Evolutionary conservation across 1,140 invertebrate species (phyloP).

Genomic region (Calliphora vicina): DNA sequence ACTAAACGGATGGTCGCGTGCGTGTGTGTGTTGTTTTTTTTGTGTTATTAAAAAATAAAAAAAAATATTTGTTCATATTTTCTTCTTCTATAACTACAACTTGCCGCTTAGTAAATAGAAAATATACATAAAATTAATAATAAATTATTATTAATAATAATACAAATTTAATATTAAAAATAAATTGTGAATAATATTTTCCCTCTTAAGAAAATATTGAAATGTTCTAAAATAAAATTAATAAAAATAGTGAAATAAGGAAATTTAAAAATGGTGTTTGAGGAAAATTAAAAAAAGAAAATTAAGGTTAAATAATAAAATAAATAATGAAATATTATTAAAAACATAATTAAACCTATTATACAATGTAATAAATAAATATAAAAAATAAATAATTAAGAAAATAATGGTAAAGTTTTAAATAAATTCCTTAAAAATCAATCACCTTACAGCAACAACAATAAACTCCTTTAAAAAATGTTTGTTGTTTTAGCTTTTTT

Average conservation of each 20-base stretch:
- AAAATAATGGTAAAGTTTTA: not conserved
- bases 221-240: not conserved
- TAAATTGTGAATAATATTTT: not conserved
- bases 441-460: not conserved
- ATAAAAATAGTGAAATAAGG: not conserved
- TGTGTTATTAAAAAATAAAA: not conserved
- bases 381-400: not conserved
- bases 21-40: not conserved
- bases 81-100: not conserved
- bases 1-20: not conserved
- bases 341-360: not conserved
- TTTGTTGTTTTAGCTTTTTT: conserved; percentile 23
- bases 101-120: not conserved
- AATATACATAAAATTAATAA: not conserved
- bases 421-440: not conserved
- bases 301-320: not conserved
- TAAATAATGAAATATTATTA: not conserved
- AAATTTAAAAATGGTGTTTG: not conserved
- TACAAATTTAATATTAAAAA: too few relatives aligned
- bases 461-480: not conserved
- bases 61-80: not conserved
- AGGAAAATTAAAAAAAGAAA: not conserved
- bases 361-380: not conserved
- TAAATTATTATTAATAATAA: too few relatives aligned
- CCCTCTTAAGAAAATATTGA: not conserved